Evolutionary conservation across 2,888 invertebrate genomes (phyloP), one percentile per base, ranked within the genome.

Genomic region (Cataglyphis rosenhaueri): DNA sequence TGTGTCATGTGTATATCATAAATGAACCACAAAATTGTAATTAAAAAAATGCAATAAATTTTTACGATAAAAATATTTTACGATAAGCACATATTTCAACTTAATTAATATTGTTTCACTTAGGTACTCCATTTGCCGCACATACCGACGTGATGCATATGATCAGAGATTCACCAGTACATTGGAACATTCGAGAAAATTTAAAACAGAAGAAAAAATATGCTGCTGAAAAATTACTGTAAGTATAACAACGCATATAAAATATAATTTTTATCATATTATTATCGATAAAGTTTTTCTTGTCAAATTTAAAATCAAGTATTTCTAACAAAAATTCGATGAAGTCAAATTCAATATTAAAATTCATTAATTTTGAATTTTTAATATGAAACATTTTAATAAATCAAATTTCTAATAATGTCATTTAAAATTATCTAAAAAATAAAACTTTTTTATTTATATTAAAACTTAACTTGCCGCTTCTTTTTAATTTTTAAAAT

Each of bases 181-280:
- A 92, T 68, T 92, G 92, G 86, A 94, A 89, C 70, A 92, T 91
- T 0, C 89, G 91, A 6, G 94, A 94, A 12, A 93, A 93, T 44
- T 83, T 93, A 59, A 94, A 93, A 61, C 91, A 91, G 62, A 94
- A 94, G 71, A 93, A 91, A 84, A 92, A 91, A 74, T 90, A 92
- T 44, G 92, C 91, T 4, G 88, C 92, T 52, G 93, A 94, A 10
- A 94, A 91, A 88, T 82, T 94, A 74, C 76, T 94, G 73, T 91
- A 91, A 84, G 84, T 32, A 41, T 64, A 62, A 10, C 10, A 15
- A 18, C 15, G 25, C 25, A 25, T 32, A 32, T 32, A 32, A 32
- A 6, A 32, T 32, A 12, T n/a, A n/a, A 3, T 32, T 29, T n/a
- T 59, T 29, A 59, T 6, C 5, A 1, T 29, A n/a, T 41, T 38